Evolutionary conservation across 2,888 invertebrate genomes (phyloP), one percentile per base, ranked within the genome.

Genomic region (Melanargia galathea): DNA sequence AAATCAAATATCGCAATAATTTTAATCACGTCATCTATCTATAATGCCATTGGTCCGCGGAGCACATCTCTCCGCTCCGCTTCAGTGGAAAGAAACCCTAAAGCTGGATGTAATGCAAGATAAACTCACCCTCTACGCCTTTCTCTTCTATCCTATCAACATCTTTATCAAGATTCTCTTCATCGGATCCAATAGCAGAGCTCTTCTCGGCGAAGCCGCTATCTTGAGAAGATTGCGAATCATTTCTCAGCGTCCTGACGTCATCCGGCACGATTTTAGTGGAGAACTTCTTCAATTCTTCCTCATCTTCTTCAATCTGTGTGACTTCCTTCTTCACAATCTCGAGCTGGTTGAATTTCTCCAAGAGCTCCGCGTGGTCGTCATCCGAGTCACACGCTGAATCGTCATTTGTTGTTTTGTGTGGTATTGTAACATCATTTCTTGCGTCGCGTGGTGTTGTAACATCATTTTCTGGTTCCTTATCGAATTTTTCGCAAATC

Each of bases 201-300:
- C 65, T 61, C 46, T 77, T 77, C 2, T 88, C 89, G 0, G 81
- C 73, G 30, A 78, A 87, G 0, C 90, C 90, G 26, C 90, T 90
- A 70, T 90, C 90, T 45, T 82, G 77, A 0, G 90, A 90, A 0
- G 82, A 80, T 4, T 89, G 83, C 0, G 88, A 88, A 13, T 83
- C 75, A 1, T 81, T 81, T 40, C 86, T 79, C 2, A 74, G 75
- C 2, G 70, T 71, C 60, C 73, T 74, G 0, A 72, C 66, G 0
- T 83, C 78, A 1, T 83, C 83, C 40, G 82, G 76, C 6, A 87
- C 77, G 0, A 78, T 66, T 73, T 81, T 82, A 45, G 75, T 75
- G 0, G 80, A 72, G 63, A 88, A 88, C 51, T 84, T 79, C 0
- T 76, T 70, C 0, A 82, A 65, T 70, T 87, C 86, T 20, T 87